Base-by-base conservation (phyloP, 2,113 vertebrate species). In the Upupa epops region DNA sequence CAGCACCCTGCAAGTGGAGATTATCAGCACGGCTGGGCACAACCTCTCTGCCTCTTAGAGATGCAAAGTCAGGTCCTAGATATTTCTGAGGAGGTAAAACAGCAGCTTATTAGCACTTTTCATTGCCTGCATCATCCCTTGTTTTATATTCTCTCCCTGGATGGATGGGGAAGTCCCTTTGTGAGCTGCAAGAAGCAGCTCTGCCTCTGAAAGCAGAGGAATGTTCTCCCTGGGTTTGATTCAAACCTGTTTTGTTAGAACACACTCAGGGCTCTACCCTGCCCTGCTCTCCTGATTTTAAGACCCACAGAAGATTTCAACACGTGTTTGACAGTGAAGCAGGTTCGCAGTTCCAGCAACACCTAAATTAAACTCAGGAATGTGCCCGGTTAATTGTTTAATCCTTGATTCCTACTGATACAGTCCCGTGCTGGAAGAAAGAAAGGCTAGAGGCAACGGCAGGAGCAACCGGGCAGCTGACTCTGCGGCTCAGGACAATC, bases 41-140 rank as follows among this genome's bases (percentile, higher is more conserved):
- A 94, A 88, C 93, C 70, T 21, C 76, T 46, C 85, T 32, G 63
- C 92, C 51, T 81, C 85, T 94, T 92, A 63, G 75, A 89, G 86
- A 70, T 91, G 75, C 40, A 87, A 94, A 92, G 79, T n/a, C 22
- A 28, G 51, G 24, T 64, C 48, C 54, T 34, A 31, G 10, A 17
- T 88, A 48, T 75, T 94, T 85, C 84, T 40, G 52, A 70, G 20
- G 69, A 76, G 46, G 25, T 74, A 83, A 75, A 61, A 6, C 11
- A 3, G 26, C 0, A 2, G 16, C 17, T 70, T 65, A 58, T 84
- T 69, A 71, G 21, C 64, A 34, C 40, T 74, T 89, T 42, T 49
- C 51, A 37, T 37, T n/a, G 48, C 60, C 52, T 25, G 49, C 21
- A 49, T 88, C 65, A 46, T 63, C 80, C 60, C 26, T 11, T 34